phyloP scores from a whole-genome alignment of 2,113 vertebrate species.

The Ardeotis arabs region DNA sequence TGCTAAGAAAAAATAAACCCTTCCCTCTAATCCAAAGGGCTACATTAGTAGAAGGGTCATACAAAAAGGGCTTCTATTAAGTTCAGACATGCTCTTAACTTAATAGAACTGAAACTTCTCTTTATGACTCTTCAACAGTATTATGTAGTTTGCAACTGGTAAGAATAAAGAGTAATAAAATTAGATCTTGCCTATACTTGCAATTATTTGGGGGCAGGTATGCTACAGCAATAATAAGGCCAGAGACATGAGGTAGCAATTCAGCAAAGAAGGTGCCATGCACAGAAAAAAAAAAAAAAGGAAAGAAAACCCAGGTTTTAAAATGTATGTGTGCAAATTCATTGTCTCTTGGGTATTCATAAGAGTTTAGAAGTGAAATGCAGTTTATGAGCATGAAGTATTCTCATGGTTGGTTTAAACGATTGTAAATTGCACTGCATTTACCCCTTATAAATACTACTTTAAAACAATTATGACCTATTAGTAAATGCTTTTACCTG shows the following conservation, averaged over 20 bases:
- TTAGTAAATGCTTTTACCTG: conserved; percentile 36
- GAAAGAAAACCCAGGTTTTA: neutral
- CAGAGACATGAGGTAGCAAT: neutral
- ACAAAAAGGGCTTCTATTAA: neutral
- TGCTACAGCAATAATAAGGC: neutral
- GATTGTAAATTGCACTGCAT: conserved; percentile 5
- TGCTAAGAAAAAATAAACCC: neutral
- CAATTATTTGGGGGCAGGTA: neutral
- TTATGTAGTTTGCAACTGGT: neutral
- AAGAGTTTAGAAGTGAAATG: conserved; percentile 38
- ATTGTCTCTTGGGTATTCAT: neutral
- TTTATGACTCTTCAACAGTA: neutral
- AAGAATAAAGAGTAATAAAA: neutral
- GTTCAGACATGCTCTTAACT: neutral
- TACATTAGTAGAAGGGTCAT: neutral
- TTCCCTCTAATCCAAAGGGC: neutral
- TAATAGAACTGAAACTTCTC: neutral
- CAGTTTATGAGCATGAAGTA: conserved; percentile 1
- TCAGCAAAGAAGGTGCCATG: neutral
- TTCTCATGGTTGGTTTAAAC: conserved; percentile 29
- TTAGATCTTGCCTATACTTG: neutral
- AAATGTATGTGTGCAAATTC: conserved; percentile 23
- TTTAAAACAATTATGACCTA: conserved; percentile 47
- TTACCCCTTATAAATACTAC: neutral
- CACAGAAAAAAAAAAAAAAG: neutral